A percentile compares a stretch with the other conserved stretches of the same genome.
These are phyloP conservation scores for Myopa testacea DNA, from an alignment of 2,888 invertebrate species.

Conservation along the genomic window DNA sequence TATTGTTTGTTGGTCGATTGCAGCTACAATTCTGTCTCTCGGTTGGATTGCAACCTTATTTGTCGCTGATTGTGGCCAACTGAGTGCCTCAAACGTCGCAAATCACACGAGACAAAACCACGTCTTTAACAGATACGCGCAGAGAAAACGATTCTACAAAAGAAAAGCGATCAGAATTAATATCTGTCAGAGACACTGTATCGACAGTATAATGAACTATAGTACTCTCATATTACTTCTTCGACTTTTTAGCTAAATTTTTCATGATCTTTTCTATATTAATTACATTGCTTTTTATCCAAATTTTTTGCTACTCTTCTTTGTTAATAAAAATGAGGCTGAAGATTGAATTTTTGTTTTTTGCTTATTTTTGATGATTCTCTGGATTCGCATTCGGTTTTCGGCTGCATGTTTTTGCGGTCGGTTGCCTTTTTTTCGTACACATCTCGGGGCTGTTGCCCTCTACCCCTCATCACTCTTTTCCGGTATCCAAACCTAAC, in stretches of 20 bases:
- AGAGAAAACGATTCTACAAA: too few relatives aligned
- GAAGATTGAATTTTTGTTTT: conserved; percentile 25
- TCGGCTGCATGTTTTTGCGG: conserved; percentile 48
- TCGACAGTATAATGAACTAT: too few relatives aligned
- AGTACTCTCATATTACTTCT: too few relatives aligned
- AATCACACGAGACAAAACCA: neutral
- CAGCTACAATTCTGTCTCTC: neutral
- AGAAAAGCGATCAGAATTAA: too few relatives aligned
- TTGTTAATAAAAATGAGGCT: neutral
- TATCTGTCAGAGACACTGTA: too few relatives aligned
- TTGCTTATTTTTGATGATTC: neutral
- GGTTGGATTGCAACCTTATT: conserved; percentile 20
- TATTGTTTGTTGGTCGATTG: conserved; percentile 22
- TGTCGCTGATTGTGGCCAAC: conserved; percentile 25
- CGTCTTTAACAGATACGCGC: neutral
- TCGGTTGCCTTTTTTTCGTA: conserved; percentile 44
- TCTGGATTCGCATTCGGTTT: neutral
- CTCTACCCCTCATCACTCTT: neutral
- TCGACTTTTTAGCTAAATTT: too few relatives aligned
- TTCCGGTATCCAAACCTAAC: too few relatives aligned
- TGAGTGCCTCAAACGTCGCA: too few relatives aligned
- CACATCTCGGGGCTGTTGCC: neutral
- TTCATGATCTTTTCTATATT: too few relatives aligned
- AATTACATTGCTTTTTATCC: too few relatives aligned
- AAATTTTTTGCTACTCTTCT: too few relatives aligned